Percentiles rank a stretch among this genome's conserved stretches.
Evolutionary conservation across 2,888 invertebrate species (phyloP).

Genomic region (Drosophila greeni): DNA sequence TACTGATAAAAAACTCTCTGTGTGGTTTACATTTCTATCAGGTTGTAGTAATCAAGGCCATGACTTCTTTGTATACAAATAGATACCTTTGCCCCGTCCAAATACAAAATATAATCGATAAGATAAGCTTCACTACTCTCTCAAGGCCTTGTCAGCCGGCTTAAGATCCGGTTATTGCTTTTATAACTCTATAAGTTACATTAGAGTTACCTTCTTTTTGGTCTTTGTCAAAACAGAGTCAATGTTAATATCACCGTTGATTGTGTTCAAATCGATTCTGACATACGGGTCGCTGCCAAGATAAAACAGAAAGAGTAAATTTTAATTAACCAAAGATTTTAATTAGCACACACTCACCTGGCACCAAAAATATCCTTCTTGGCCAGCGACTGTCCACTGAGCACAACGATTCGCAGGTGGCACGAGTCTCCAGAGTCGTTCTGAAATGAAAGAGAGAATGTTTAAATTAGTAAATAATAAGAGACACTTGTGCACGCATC

Average conservation of each 20-base stretch:
- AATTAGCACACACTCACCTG: slow-evolving; percentile 81
- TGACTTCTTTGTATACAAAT: not conserved
- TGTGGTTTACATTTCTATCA: slow-evolving; percentile 26
- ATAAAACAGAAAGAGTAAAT: not conserved
- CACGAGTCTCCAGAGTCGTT: slow-evolving; percentile 87
- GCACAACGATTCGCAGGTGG: slow-evolving; percentile 90
- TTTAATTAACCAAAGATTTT: slow-evolving; percentile 3
- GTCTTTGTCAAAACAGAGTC: slow-evolving; percentile 97
- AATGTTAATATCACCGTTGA: slow-evolving; percentile 91
- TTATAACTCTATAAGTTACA: not conserved
- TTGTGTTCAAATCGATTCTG: slow-evolving; percentile 91
- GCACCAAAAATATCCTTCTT: slow-evolving; percentile 99
- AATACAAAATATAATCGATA: slow-evolving; percentile 42
- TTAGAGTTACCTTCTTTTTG: slow-evolving; percentile 90
- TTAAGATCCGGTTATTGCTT: slow-evolving; percentile 1
- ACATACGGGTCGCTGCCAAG: slow-evolving; percentile 96
- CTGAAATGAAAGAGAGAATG: slow-evolving; percentile 79
- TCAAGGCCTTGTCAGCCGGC: slow-evolving; percentile 1
- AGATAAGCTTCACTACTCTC: slow-evolving; percentile 43
- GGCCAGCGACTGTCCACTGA: slow-evolving; percentile 93
- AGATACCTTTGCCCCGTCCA: slow-evolving; percentile 14
- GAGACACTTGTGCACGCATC: slow-evolving; percentile 46
- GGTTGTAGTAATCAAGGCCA: slow-evolving; percentile 27
- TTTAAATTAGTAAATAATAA: slow-evolving; percentile 36
- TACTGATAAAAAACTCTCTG: slow-evolving; percentile 11